These are phyloP conservation scores for crab-eating macaque (Macaca fascicularis) DNA, from an alignment of 2,113 vertebrate genomes.

Conservation along the genomic window T2T-MFA8v1.1 NC_088376.1:123448001-123448500, in stretches of 20 bases:
- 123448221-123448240: no score
- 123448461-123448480: not conserved
- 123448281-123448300: not conserved
- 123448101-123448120: no score
- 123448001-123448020: rapidly evolving
- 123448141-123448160: no score
- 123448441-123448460: not conserved
- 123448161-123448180: no score
- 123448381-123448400: not conserved
- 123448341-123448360: not conserved
- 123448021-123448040: no score
- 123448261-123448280: not conserved
- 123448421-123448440: not conserved
- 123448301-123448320: not conserved
- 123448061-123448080: no score
- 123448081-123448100: no score
- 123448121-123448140: no score
- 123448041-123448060: no score
- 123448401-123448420: not conserved
- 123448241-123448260: not conserved
- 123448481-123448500: not conserved
- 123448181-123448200: no score
- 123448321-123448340: not conserved
- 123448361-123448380: not conserved
- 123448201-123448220: no score